These are phyloP conservation scores for Enteromius mattozi DNA, from an alignment of 2,797 vertebrate species.

Conservation along the genomic window DNA sequence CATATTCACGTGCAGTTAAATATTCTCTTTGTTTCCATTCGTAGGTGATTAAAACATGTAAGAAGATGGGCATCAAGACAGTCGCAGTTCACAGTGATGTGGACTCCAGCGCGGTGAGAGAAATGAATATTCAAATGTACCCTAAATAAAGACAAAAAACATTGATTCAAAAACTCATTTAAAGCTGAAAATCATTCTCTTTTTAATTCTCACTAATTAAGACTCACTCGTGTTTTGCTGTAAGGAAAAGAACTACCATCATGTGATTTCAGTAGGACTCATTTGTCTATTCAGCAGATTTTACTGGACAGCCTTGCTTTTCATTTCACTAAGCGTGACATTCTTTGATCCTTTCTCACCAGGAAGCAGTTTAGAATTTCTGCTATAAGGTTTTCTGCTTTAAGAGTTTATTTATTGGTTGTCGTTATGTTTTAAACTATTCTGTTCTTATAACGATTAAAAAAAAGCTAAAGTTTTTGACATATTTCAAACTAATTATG, in stretches of 20 bases:
- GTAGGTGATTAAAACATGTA: slow-evolving; percentile 96
- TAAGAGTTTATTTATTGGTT: neutral
- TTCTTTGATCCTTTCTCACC: neutral
- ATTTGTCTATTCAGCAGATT: neutral
- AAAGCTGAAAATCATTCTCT: neutral
- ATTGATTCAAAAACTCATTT: neutral
- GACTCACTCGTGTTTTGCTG: neutral
- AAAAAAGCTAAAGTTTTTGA: neutral
- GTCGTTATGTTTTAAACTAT: neutral
- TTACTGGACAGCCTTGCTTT: neutral
- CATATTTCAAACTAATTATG: neutral
- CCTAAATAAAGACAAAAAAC: neutral
- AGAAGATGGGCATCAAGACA: slow-evolving; percentile 95
- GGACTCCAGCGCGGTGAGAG: slow-evolving; percentile 89
- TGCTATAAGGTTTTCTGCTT: too few species aligned
- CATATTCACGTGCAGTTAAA: neutral
- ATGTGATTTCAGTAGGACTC: neutral
- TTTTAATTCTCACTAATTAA: neutral
- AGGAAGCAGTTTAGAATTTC: neutral
- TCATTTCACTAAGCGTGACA: too few species aligned
- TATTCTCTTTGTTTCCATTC: slow-evolving; percentile 7
- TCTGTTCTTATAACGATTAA: neutral
- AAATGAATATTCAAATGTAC: neutral
- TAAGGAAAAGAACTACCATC: neutral
- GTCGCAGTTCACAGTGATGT: slow-evolving; percentile 95